A percentile compares a stretch with the other conserved stretches of the same genome.
These are phyloP conservation scores for Rhabdophis nuchalis DNA, from an alignment of 2,797 vertebrate genomes.

Conservation along the genomic window DNA sequence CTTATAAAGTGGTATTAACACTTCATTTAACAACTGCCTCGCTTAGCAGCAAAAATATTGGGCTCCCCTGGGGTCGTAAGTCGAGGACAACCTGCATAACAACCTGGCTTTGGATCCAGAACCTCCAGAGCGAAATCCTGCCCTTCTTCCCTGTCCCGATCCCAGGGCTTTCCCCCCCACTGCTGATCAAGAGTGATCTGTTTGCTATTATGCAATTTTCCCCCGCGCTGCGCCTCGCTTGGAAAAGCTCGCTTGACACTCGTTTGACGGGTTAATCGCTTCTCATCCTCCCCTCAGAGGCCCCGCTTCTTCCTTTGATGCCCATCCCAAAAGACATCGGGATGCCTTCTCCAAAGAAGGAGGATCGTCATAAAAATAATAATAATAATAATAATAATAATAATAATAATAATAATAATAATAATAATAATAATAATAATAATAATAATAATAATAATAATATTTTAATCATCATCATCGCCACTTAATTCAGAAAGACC, in stretches of 20 bases:
- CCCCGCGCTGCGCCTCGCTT: background rate
- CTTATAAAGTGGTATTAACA: no score
- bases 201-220: background rate
- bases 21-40: no score
- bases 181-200: background rate
- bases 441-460: background rate
- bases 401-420: background rate
- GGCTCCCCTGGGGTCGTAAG: no score
- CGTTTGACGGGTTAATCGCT: background rate
- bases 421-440: background rate
- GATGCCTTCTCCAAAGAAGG: background rate
- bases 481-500: background rate
- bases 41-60: no score
- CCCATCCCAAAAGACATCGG: background rate
- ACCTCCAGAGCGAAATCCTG: background rate
- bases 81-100: background rate
- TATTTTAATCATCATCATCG: background rate
- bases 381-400: background rate
- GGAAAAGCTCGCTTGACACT: background rate
- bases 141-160: fast-evolving
- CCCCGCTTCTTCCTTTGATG: background rate
- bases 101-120: background rate
- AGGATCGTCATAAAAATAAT: no score
- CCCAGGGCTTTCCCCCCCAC: background rate
- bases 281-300: background rate